These are phyloP conservation scores for Gallinago nigripennis DNA, from an alignment of 2,797 vertebrate species.

Conservation along the genomic window DNA sequence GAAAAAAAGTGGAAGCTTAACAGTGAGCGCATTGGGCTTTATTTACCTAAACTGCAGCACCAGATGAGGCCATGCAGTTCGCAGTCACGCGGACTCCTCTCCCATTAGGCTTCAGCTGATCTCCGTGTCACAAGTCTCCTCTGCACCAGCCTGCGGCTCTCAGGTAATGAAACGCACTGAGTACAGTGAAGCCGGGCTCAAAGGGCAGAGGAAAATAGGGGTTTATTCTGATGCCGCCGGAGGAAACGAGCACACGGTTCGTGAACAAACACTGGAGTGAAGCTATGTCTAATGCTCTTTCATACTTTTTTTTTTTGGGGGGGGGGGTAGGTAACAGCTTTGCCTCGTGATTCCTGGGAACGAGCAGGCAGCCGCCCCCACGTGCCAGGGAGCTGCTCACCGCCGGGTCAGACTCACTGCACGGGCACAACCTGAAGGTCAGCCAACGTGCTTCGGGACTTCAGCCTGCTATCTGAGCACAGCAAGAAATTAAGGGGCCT, in stretches of 20 bases:
- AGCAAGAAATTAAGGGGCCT: neutral
- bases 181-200: neutral
- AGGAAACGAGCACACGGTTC: neutral
- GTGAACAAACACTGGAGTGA: neutral
- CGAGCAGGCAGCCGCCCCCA: rapidly evolving
- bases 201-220: neutral
- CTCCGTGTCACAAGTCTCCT: constrained; percentile 28
- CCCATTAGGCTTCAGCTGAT: constrained; percentile 53
- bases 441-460: neutral
- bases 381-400: neutral
- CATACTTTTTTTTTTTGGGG: neutral
- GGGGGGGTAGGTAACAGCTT: neutral
- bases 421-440: neutral
- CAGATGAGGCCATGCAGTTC: neutral
- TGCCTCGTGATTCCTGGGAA: neutral
- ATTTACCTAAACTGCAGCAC: neutral
- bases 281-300: neutral
- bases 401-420: neutral
- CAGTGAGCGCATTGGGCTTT: neutral
- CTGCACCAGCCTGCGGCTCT: constrained; percentile 45
- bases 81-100: constrained; percentile 4
- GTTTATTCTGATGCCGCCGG: neutral
- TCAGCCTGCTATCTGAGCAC: neutral
- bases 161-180: constrained; percentile 15
- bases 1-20: neutral